Evolutionary conservation across 2,113 vertebrate species (phyloP).

Genomic region (Acanthisitta chloris): DNA sequence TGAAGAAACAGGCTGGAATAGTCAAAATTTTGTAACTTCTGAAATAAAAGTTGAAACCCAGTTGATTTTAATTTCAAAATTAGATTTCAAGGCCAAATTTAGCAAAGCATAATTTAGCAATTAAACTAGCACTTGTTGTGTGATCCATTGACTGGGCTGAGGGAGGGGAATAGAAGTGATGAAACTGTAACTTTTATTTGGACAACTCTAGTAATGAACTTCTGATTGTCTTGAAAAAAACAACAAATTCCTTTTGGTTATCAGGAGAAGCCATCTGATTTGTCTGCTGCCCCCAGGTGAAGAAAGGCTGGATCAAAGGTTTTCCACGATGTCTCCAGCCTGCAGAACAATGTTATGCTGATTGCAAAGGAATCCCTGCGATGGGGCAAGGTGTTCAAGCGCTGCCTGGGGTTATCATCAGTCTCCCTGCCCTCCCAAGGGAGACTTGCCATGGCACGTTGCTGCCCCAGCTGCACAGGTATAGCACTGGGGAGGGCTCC

Average conservation of each 20-base stretch:
- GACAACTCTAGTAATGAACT: conserved; percentile 47
- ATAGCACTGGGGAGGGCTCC: not conserved
- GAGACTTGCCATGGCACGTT: not conserved
- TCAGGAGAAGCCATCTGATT: conserved; percentile 52
- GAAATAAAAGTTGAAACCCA: not conserved
- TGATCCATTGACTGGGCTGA: not conserved
- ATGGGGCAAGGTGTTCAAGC: conserved; percentile 7
- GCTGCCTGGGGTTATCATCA: conserved; percentile 13
- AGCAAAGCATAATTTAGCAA: not conserved
- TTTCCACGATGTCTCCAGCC: conserved; percentile 29
- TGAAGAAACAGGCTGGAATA: not conserved
- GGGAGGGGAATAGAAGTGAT: not conserved
- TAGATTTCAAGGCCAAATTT: not conserved
- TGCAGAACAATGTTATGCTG: conserved; percentile 15
- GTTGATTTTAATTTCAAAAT: not conserved
- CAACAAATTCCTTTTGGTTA: conserved; percentile 47
- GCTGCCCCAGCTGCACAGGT: not conserved
- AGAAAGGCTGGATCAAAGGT: conserved; percentile 44
- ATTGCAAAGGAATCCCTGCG: conserved; percentile 57
- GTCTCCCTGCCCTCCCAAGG: not conserved
- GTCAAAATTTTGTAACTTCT: not conserved
- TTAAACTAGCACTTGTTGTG: not conserved
- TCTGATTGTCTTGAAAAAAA: conserved; percentile 21
- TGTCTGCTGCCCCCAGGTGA: conserved; percentile 63
- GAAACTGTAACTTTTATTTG: conserved; percentile 14